Conservation (phyloP, 2,888 invertebrate species). For the Portevinia maculata region DNA sequence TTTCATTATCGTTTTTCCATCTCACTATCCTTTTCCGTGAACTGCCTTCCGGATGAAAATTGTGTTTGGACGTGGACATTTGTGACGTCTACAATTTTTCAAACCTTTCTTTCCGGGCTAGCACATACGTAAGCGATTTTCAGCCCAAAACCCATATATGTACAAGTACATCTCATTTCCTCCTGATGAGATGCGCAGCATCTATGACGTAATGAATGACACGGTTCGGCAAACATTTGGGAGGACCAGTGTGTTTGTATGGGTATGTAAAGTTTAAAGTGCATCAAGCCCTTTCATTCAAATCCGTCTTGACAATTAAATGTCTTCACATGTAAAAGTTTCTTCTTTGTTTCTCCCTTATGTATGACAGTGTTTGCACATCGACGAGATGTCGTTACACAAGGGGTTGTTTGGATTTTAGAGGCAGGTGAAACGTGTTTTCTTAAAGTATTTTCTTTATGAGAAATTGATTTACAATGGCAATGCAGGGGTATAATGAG, state of each 20-base stretch:
- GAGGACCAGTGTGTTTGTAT: slow-evolving; percentile 15
- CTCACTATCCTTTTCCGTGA: background rate
- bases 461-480: slow-evolving; percentile 53
- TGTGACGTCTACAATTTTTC: slow-evolving; percentile 31
- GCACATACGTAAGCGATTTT: slow-evolving; percentile 53
- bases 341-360: slow-evolving; percentile 46
- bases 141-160: too few species aligned
- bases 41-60: too few species aligned
- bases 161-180: background rate
- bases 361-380: slow-evolving; percentile 54
- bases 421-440: background rate
- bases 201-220: slow-evolving; percentile 64
- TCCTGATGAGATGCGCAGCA: background rate
- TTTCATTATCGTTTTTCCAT: slow-evolving; percentile 13
- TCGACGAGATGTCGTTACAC: too few species aligned
- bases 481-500: slow-evolving; percentile 43
- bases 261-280: slow-evolving; percentile 32
- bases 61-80: background rate
- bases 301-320: slow-evolving; percentile 67
- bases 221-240: slow-evolving; percentile 60
- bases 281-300: slow-evolving; percentile 50
- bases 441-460: slow-evolving; percentile 46
- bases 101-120: slow-evolving; percentile 10
- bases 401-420: slow-evolving; percentile 52
- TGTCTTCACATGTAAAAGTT: slow-evolving; percentile 63